These are phyloP conservation scores for Naja naja DNA, from an alignment of 2,113 vertebrate genomes.

Conservation along the genomic window DNA sequence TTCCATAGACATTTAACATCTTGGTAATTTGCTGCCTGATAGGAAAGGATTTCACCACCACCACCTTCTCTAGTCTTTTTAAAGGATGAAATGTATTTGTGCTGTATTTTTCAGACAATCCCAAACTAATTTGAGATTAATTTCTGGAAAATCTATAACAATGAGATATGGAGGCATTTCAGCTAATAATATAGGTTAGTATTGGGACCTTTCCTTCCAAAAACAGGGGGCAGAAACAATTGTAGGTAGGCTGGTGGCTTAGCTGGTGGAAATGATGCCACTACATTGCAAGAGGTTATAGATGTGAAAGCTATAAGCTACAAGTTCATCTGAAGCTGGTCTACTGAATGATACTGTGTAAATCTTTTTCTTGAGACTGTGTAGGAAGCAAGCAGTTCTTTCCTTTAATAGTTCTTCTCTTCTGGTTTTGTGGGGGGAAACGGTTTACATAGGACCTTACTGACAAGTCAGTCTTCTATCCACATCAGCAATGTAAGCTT, in stretches of 20 bases:
- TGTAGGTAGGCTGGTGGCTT: not conserved
- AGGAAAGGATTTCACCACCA: not conserved
- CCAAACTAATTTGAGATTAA: not conserved
- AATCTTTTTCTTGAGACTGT: not conserved
- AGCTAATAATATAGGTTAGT: not conserved
- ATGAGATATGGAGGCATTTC: not conserved
- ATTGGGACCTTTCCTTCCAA: not conserved
- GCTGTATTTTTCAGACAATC: not conserved
- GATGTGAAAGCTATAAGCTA: not conserved
- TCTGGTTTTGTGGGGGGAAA: not conserved
- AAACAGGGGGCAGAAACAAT: not conserved
- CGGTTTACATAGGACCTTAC: not conserved
- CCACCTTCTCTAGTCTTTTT: not conserved
- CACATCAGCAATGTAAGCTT: not conserved
- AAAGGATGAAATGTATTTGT: not conserved
- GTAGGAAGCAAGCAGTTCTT: not conserved
- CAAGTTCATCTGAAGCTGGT: not conserved
- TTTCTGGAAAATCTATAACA: not conserved
- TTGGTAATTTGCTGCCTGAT: not conserved
- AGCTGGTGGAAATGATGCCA: not conserved
- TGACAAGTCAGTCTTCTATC: not conserved
- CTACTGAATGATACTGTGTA: not conserved
- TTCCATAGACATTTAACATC: not conserved
- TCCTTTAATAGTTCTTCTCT: not conserved
- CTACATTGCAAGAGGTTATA: not conserved